Percentiles rank a stretch among this genome's conserved stretches.
phyloP scores from a whole-genome alignment of 2,797 vertebrate species.

The Leptatherina wallacei region DNA sequence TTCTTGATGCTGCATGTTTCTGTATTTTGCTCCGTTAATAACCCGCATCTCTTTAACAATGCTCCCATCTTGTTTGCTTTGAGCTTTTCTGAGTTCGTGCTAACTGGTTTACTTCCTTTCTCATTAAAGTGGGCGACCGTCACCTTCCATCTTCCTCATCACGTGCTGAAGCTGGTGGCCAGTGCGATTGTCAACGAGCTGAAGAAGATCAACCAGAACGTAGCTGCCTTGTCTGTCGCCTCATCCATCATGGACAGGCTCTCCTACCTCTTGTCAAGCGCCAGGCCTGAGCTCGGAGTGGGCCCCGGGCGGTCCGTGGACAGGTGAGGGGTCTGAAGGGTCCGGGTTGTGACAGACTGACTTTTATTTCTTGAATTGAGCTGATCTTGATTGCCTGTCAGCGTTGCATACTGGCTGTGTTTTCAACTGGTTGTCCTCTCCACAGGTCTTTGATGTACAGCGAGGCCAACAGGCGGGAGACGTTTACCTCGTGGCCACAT shows the following conservation, averaged over 20 bases:
- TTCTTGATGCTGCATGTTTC: too few species aligned
- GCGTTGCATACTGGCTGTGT: not conserved
- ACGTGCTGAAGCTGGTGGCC: conserved; percentile 94
- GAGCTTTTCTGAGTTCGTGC: not conserved
- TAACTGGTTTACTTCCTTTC: not conserved
- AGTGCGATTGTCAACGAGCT: conserved; percentile 96
- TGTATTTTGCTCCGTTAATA: not conserved
- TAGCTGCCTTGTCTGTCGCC: conserved; percentile 98
- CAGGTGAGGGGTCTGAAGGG: conserved; percentile 81
- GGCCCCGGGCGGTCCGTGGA: conserved; percentile 98
- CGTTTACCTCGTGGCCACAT: conserved; percentile 98
- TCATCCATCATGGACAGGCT: conserved; percentile 99
- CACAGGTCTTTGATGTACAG: conserved; percentile 98
- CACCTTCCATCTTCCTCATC: conserved; percentile 97
- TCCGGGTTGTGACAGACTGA: too few species aligned
- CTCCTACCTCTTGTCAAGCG: conserved; percentile 98
- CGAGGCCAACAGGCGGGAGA: conserved; percentile 98
- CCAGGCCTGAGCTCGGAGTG: conserved; percentile 94
- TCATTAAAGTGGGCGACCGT: conserved; percentile 94
- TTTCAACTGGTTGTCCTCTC: conserved; percentile 10
- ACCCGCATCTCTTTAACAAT: too few species aligned
- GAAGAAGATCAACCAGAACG: conserved; percentile 99
- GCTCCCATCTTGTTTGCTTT: not conserved
- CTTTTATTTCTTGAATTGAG: too few species aligned
- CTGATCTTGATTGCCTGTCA: too few species aligned